Conservation (phyloP, 2,888 invertebrate species). For the Mimas tiliae region DNA sequence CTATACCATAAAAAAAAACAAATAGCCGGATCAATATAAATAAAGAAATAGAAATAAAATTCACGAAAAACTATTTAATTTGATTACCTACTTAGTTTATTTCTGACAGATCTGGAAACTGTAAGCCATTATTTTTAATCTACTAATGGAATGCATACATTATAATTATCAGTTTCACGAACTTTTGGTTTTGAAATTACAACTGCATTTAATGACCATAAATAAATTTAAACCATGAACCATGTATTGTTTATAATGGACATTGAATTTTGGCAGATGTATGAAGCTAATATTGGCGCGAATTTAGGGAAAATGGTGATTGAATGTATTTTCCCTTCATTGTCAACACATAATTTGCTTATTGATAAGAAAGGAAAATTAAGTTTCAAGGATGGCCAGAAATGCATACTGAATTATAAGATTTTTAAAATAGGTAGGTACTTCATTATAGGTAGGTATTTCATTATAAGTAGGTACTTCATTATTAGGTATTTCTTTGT, state of each 20-base stretch:
- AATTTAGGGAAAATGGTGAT: conserved; percentile 23
- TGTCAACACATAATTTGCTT: conserved; percentile 21
- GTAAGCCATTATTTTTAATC: neutral
- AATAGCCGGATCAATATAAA: too few species aligned
- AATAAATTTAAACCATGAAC: conserved; percentile 17
- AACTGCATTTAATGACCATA: neutral
- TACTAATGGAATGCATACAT: too few species aligned
- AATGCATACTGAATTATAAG: neutral
- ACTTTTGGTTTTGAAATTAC: neutral
- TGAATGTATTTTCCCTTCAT: conserved; percentile 25
- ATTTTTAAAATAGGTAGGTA: neutral
- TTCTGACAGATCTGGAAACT: too few species aligned
- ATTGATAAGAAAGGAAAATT: conserved; percentile 25
- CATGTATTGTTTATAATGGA: too few species aligned
- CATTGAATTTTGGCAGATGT: conserved; percentile 19
- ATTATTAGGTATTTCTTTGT: neutral
- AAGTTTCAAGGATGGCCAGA: conserved; percentile 20
- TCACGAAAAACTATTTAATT: too few species aligned
- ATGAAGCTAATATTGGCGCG: conserved; percentile 13
- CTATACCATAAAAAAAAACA: too few species aligned
- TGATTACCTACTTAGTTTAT: too few species aligned
- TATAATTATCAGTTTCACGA: too few species aligned
- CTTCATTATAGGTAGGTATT: neutral
- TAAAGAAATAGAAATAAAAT: too few species aligned
- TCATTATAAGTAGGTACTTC: neutral